Evolutionary conservation across 2,888 invertebrate species (phyloP).

Genomic region (Gari tellinella): DNA sequence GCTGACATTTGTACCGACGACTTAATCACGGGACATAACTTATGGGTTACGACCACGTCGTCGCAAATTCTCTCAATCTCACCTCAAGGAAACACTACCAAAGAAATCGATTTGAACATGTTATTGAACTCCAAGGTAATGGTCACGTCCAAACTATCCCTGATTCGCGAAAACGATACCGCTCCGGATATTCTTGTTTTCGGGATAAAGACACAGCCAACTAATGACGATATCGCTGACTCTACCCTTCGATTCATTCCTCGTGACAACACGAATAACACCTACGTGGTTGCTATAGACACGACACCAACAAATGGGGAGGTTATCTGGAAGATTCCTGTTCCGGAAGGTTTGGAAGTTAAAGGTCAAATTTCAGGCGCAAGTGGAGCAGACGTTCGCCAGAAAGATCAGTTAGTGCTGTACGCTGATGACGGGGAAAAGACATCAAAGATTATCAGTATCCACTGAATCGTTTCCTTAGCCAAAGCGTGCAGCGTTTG

Average conservation of each 20-base stretch:
- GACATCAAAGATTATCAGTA: not conserved
- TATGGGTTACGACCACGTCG: no score
- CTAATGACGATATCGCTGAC: not conserved
- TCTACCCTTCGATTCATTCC: not conserved
- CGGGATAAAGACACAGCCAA: conserved; percentile 19
- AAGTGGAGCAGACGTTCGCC: conserved; percentile 18
- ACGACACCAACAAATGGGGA: conserved; percentile 2
- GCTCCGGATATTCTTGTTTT: conserved; percentile 51
- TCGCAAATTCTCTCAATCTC: no score
- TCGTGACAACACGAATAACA: not conserved
- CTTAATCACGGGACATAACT: not conserved
- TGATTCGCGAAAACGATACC: conserved; percentile 30
- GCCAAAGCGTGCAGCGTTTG: no score
- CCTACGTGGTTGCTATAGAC: conserved; percentile 32
- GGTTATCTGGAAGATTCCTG: conserved; percentile 33
- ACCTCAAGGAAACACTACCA: no score
- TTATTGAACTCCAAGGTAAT: no score
- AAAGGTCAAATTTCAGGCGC: conserved; percentile 47
- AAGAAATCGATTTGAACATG: no score
- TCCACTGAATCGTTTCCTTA: no score
- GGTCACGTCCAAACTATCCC: conserved; percentile 53
- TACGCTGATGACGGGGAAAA: conserved; percentile 17
- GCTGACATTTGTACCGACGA: conserved; percentile 6
- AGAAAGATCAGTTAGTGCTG: conserved; percentile 28
- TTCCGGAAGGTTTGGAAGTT: conserved; percentile 32